A percentile compares a stretch with the other conserved stretches of the same genome.
These are phyloP conservation scores for Chaenogobius annularis DNA, from an alignment of 2,113 vertebrate species.

Conservation along the genomic window DNA sequence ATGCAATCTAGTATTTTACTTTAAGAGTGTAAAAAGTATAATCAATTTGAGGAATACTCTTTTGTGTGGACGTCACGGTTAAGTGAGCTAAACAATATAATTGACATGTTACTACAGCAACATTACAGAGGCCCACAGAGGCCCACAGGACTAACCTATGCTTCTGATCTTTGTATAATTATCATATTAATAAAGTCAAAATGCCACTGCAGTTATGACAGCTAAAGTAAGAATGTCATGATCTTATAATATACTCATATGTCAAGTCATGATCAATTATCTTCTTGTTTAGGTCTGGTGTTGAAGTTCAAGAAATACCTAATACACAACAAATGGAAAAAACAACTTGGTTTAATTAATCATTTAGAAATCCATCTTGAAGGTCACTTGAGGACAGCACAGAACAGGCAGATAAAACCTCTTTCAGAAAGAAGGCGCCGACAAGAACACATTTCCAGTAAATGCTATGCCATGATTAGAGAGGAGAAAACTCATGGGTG, in stretches of 20 bases:
- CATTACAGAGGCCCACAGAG: slow-evolving; percentile 50
- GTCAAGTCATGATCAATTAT: slow-evolving; percentile 22
- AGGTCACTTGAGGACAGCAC: slow-evolving; percentile 55
- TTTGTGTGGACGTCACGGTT: slow-evolving; percentile 56
- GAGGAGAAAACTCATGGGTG: slow-evolving; percentile 21
- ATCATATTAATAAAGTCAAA: slow-evolving; percentile 75
- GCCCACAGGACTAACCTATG: slow-evolving; percentile 29
- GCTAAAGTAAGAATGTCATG: slow-evolving; percentile 51
- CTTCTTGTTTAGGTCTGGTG: slow-evolving; percentile 28
- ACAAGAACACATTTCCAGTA: slow-evolving; percentile 63
- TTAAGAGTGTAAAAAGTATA: no score
- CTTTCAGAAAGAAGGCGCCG: slow-evolving; percentile 8
- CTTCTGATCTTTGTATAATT: slow-evolving; percentile 67
- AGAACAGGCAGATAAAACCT: slow-evolving; percentile 17
- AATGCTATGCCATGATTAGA: slow-evolving; percentile 59
- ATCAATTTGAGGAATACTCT: background rate
- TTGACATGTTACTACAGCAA: slow-evolving; percentile 70
- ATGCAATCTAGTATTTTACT: background rate
- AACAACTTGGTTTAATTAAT: slow-evolving; percentile 65
- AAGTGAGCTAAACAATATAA: slow-evolving; percentile 65
- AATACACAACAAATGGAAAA: background rate
- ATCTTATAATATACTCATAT: no score
- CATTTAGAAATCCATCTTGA: slow-evolving; percentile 41
- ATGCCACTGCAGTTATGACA: slow-evolving; percentile 70
- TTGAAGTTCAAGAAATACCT: background rate